Base-by-base conservation (phyloP, 2,113 vertebrate species). In the Setophaga petechia region DNA sequence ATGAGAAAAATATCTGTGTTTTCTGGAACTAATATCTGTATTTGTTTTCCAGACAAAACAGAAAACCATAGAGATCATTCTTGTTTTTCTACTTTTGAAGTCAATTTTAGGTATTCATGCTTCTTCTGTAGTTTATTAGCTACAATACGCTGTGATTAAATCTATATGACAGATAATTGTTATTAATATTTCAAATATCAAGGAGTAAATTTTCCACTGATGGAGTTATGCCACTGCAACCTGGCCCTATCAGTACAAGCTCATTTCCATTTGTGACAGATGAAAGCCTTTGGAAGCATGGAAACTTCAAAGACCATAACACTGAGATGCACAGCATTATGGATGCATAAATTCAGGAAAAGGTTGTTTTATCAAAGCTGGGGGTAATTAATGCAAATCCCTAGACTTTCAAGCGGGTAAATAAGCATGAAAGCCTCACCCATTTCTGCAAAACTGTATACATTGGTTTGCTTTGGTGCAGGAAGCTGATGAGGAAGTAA, bases 341-440 rank as follows among this genome's bases (percentile, higher is more conserved):
- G 63, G 62, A 94, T 92, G 58, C 80, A 95, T 65, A 90, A 89
- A 90, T 94, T 93, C 80, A 93, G 58, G 58, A 68, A 83, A 89
- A 73, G 27, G 5, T 44, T 86, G 47, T 86, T 88, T 76, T 90
- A 93, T 88, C 89, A 96, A 95, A 96, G 80, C 72, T 92, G 35
- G 66, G 51, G 39, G 67, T 94, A 92, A 95, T 92, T 94, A 90
- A 95, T 96, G 89, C 62, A 95, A 96, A 96, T 95, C 80, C 30
- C 25, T 43, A 59, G 58, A 55, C 76, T 92, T 92, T 96, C 89
- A 96, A 90, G 71, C 71, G 94, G 94, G 92, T 94, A 95, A 95
- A 94, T 79, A 94, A 83, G 87, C 79, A 71, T 95, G 87, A 96
- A 90, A 90, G 15, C 35, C 71, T 94, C 72, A 79, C 44, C 14